These are phyloP conservation scores for Tangara arthus DNA, from an alignment of 2,797 vertebrate species.

Conservation along the genomic window DNA sequence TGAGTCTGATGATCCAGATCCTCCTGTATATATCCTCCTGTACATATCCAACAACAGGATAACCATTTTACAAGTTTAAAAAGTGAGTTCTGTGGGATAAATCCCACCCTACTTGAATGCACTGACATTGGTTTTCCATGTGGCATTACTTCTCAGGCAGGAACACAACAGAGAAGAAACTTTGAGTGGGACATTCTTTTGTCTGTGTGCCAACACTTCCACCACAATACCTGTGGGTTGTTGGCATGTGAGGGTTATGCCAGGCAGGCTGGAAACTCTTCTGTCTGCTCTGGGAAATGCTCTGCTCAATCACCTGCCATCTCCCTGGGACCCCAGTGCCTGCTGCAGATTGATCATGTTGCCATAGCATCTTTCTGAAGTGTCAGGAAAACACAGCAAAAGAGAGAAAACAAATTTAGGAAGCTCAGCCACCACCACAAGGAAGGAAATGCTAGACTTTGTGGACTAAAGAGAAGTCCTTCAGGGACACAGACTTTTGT, in stretches of 20 bases:
- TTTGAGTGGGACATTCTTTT: neutral
- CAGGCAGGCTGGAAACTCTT: neutral
- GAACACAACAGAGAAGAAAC: neutral
- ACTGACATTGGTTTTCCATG: neutral
- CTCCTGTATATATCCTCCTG: neutral
- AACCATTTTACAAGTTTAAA: neutral
- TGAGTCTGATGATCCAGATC: neutral
- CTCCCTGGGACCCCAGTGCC: neutral
- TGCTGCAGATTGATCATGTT: neutral
- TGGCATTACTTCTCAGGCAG: neutral
- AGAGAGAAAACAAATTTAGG: conserved; percentile 3
- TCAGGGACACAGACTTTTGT: conserved; percentile 9
- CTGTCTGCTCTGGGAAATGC: neutral
- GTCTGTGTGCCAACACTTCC: neutral
- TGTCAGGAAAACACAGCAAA: neutral
- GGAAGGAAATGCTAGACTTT: neutral
- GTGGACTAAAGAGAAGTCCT: neutral
- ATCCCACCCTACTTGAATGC: neutral
- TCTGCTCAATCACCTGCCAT: neutral
- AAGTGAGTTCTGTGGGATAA: neutral
- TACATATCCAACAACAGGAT: neutral
- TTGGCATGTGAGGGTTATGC: neutral
- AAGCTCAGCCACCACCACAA: neutral
- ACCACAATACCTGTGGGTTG: neutral
- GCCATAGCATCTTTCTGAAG: neutral